These are phyloP conservation scores for Cranoglanis bouderius DNA, from an alignment of 2,113 vertebrate species.

Conservation along the genomic window DNA sequence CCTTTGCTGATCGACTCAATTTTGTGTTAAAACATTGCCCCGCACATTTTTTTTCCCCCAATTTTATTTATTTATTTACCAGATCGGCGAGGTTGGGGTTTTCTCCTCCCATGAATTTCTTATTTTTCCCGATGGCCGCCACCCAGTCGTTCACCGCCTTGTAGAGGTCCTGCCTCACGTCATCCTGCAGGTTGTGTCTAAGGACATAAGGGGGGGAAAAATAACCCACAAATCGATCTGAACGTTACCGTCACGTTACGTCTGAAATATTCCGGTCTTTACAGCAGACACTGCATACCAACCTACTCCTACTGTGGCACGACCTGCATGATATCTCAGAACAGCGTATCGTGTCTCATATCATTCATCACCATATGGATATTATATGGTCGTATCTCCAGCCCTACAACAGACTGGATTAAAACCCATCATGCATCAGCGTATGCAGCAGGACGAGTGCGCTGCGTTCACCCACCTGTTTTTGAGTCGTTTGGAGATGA, in stretches of 20 bases:
- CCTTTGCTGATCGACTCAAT: too few relatives aligned
- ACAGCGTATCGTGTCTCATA: not conserved
- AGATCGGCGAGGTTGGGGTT: constrained; percentile 91
- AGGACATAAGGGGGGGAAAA: not conserved
- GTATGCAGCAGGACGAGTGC: not conserved
- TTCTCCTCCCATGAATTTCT: constrained; percentile 90
- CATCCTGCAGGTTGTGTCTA: constrained; percentile 86
- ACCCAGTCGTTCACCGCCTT: constrained; percentile 89
- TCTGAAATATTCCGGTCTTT: not conserved
- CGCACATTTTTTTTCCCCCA: not conserved
- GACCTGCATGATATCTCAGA: too few relatives aligned
- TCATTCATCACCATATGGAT: not conserved
- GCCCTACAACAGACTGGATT: too few relatives aligned
- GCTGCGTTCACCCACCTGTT: constrained; percentile 74
- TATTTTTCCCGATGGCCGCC: constrained; percentile 84
- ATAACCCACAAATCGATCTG: not conserved
- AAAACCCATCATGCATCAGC: not conserved
- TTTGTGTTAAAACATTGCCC: too few relatives aligned
- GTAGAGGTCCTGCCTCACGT: constrained; percentile 91
- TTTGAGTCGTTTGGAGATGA: constrained; percentile 89
- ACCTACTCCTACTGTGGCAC: too few relatives aligned
- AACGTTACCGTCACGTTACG: too few relatives aligned
- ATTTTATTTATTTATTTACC: constrained; percentile 68
- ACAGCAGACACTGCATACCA: not conserved
- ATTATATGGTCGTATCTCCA: not conserved